These are phyloP conservation scores for Podabrus alpinus DNA, from an alignment of 2,888 invertebrate genomes.

Conservation along the genomic window DNA sequence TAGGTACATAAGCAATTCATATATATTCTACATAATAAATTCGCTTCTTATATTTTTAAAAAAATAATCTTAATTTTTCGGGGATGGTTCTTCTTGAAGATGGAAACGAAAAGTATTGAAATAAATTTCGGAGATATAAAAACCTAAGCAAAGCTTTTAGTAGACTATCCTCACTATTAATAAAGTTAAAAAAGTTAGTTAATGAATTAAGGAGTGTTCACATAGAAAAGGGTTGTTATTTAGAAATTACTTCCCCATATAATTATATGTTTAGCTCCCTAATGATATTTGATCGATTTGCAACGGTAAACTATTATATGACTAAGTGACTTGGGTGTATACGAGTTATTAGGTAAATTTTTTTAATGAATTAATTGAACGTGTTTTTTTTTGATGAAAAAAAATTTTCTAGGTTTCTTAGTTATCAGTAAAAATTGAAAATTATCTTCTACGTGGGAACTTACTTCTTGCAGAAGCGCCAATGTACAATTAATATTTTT, in stretches of 20 bases:
- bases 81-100: background rate
- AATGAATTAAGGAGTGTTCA: conserved; percentile 28
- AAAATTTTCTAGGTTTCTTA: background rate
- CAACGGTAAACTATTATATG: conserved; percentile 16
- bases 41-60: too few species aligned
- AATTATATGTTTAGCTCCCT: conserved; percentile 32
- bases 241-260: conserved; percentile 29
- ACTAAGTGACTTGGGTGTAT: conserved; percentile 28
- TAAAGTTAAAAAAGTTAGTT: background rate
- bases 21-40: too few species aligned
- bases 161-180: background rate
- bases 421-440: background rate
- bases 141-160: background rate
- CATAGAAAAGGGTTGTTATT: conserved; percentile 34
- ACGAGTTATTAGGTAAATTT: conserved; percentile 16
- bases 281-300: conserved; percentile 34
- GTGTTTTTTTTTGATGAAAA: background rate
- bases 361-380: conserved; percentile 24
- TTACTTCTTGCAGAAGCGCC: background rate
- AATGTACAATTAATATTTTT: background rate
- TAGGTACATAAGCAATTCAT: background rate
- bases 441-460: background rate
- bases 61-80: too few species aligned
- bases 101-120: too few species aligned
- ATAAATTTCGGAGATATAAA: background rate